These are phyloP conservation scores for Caenorhabditis angaria DNA, from an alignment of 2,888 invertebrate species.

Conservation along the genomic window DNA sequence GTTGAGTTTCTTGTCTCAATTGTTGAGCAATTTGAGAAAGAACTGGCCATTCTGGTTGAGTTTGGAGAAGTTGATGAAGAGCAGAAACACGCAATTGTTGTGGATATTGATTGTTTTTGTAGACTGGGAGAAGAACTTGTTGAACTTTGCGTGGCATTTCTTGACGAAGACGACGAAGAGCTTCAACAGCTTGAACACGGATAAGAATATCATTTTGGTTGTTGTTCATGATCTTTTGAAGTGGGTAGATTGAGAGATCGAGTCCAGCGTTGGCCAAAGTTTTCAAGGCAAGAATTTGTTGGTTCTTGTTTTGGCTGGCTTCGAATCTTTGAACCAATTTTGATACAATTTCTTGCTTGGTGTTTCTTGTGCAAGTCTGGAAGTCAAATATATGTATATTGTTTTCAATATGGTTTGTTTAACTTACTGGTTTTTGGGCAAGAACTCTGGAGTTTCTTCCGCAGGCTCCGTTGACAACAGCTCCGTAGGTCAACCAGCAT, in stretches of 20 bases:
- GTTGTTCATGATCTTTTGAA: conserved; percentile 68
- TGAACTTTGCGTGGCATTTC: conserved; percentile 61
- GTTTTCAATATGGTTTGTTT: conserved; percentile 6
- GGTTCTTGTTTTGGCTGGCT: conserved; percentile 47
- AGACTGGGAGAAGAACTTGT: conserved; percentile 65
- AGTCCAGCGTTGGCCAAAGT: conserved; percentile 69
- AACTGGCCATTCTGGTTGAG: conserved; percentile 55
- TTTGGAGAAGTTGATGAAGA: conserved; percentile 58
- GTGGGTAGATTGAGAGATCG: conserved; percentile 55
- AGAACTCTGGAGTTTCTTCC: conserved; percentile 46
- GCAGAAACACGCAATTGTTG: conserved; percentile 63
- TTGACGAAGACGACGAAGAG: conserved; percentile 51
- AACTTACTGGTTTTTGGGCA: conserved; percentile 34
- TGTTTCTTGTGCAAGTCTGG: conserved; percentile 47
- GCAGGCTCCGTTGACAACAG: conserved; percentile 61
- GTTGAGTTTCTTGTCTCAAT: conserved; percentile 54
- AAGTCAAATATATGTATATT: not conserved
- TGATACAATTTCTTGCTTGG: conserved; percentile 55
- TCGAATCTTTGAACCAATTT: conserved; percentile 46
- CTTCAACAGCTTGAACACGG: conserved; percentile 65
- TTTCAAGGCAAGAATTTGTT: conserved; percentile 67
- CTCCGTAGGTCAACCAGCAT: conserved; percentile 61
- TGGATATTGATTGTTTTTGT: conserved; percentile 56
- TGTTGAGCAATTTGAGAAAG: conserved; percentile 60
- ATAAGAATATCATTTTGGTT: conserved; percentile 47